Base-by-base conservation (phyloP, 2,113 vertebrate species). In the Sorex araneus region DNA sequence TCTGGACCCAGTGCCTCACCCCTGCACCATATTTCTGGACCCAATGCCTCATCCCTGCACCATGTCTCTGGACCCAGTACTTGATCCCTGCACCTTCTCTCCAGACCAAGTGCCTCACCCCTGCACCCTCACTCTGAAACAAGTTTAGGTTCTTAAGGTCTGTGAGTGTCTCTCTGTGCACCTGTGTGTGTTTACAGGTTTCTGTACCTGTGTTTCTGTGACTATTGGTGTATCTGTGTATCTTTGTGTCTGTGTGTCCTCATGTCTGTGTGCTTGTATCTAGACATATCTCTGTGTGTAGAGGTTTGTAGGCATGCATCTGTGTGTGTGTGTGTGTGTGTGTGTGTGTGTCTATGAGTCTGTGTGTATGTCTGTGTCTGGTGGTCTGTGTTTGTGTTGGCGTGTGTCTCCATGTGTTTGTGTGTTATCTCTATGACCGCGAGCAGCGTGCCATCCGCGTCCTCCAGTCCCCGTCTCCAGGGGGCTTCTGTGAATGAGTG, bases 151-250 rank as follows among this genome's bases (percentile, higher is more conserved):
- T 54, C 54, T 18, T 73, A 32, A 25, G 34, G 23, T 0, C 9
- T 5, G 40, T 5, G 25, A 0, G 60, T 57, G n/a, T 11, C 3
- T 27, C 2, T 6, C 1, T 43, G 27, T n/a, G 40, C 21, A 10
- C 6, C 2, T 69, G 66, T 64, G 8, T 23, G 23, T 23, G 63
- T 64, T 67, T 67, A 13, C 8, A 8, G 9, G 8, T 8, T 69
- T 28, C n/a, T 34, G 67, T 18, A 12, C 28, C 6, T 70, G 67
- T 23, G 32, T 71, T 8, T 71, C 16, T 23, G 27, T 67, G 8
- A 30, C 4, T 30, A 71, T 36, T 15, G 12, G 8, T 40, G 30
- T 70, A 12, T 34, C 12, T 70, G 30, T 25, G 8, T 64, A 8
- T 28, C 21, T 64, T 5, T 27, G 66, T n/a, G 28, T 67, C 28